Evolutionary conservation across 2,797 vertebrate genomes (phyloP), one percentile per base, ranked within the genome.

Genomic region (Bryconaethiops microstoma): DNA sequence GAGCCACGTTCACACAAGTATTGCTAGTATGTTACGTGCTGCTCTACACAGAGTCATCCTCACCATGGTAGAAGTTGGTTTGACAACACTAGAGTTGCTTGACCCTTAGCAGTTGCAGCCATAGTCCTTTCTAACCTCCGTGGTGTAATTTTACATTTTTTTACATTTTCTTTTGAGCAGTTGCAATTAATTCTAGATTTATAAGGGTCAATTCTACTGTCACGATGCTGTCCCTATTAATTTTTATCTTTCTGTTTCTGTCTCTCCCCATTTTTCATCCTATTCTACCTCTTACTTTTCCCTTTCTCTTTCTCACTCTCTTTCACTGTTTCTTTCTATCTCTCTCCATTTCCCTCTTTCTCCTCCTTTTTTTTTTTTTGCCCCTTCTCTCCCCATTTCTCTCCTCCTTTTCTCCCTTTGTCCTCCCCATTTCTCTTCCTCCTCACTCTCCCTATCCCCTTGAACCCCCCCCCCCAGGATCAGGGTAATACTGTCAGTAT

Each of bases 401-500:
- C n/a, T n/a, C n/a, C n/a, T 8, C 40, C 40, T 42, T 42, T 42
- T 42, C 4, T 42, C 8, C 8, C 8, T 42, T 42, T 42, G 40
- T 42, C 40, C 40, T 42, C 8, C 40, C 40, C 40, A 16, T 54
- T 2, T 59, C 7, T 59, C 7, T 21, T 4, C 23, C 6, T 21
- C 57, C 54, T 14, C 17, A 7, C 50, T 8, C 19, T 54, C 8
- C 17, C 54, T 64, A 12, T 48, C 62, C 65, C 62, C 82, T 12
- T 87, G n/a, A n/a, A n/a, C 68, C 62, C 82, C 82, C 7, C 82
- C 87, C 87, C 89, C 77, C 92, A 97, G 97, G 88, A 95, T 85
- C 91, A 95, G 21, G 94, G 95, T 86, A 94, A 95, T 81, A 83
- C 97, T 2, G 89, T 99, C 91, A 98, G 93, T 93, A 95, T 99